Evolutionary conservation across 1,140 invertebrate genomes (phyloP).

Genomic region (Sycobia sp.): DNA sequence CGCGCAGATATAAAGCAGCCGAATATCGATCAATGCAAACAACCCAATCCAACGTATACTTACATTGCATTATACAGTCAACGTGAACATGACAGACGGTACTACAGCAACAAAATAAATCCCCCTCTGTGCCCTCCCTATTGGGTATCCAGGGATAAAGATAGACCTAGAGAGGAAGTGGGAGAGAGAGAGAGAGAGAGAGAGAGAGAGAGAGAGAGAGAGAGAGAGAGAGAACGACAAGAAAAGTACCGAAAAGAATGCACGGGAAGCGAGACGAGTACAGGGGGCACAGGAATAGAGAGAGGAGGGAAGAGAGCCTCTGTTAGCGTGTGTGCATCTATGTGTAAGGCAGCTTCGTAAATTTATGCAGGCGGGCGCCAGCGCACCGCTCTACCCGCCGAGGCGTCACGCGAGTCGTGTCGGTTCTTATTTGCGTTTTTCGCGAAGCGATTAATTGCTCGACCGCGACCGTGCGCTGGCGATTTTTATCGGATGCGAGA

Average conservation of each 20-base stretch:
- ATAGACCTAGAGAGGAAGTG: neutral
- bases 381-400: neutral
- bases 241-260: no score
- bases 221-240: no score
- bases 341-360: neutral
- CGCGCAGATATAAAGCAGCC: no score
- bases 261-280: no score
- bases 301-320: neutral
- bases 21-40: no score
- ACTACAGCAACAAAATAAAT: no score
- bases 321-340: neutral
- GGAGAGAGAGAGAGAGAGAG: neutral
- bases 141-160: no score
- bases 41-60: no score
- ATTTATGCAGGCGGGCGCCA: neutral
- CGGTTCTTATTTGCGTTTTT: constrained; percentile 42
- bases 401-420: constrained; percentile 26
- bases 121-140: no score
- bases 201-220: no score
- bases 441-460: constrained; percentile 44
- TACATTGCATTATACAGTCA: no score
- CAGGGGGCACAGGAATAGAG: neutral
- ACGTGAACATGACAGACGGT: no score
- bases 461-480: neutral
- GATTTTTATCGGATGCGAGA: constrained; percentile 24